phyloP scores from a whole-genome alignment of 2,797 vertebrate genomes.

The Lycodopsis pacificus region DNA sequence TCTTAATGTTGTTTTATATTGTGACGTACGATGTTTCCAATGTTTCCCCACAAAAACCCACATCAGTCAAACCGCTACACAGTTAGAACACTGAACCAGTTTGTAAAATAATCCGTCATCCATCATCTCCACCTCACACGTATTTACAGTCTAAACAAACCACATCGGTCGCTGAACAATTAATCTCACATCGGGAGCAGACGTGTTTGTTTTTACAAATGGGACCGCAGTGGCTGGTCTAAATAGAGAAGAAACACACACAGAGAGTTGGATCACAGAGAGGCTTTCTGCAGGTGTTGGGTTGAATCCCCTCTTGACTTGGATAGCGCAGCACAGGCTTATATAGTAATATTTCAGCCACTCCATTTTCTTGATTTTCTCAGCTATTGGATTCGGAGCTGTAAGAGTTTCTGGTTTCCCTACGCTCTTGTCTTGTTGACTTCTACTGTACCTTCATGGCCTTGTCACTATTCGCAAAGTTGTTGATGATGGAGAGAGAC shows the following conservation, averaged over 20 bases:
- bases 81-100: neutral
- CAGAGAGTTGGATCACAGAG: neutral
- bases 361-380: neutral
- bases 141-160: constrained; percentile 15
- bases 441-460: constrained; percentile 91
- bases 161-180: neutral
- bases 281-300: neutral
- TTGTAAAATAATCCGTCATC: neutral
- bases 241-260: constrained; percentile 5
- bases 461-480: constrained; percentile 98
- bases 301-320: neutral
- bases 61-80: neutral
- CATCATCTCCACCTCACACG: neutral
- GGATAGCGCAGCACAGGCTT: neutral
- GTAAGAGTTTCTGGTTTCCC: neutral
- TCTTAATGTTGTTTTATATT: neutral
- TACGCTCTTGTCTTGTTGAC: too few relatives aligned
- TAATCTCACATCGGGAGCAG: neutral
- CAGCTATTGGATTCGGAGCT: neutral
- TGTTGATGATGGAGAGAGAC: constrained; percentile 98
- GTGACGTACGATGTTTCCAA: neutral
- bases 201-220: neutral
- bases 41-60: neutral
- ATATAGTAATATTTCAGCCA: neutral
- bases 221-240: neutral